Conservation (phyloP, 2,113 vertebrate species). For the Amazona vittata region DNA sequence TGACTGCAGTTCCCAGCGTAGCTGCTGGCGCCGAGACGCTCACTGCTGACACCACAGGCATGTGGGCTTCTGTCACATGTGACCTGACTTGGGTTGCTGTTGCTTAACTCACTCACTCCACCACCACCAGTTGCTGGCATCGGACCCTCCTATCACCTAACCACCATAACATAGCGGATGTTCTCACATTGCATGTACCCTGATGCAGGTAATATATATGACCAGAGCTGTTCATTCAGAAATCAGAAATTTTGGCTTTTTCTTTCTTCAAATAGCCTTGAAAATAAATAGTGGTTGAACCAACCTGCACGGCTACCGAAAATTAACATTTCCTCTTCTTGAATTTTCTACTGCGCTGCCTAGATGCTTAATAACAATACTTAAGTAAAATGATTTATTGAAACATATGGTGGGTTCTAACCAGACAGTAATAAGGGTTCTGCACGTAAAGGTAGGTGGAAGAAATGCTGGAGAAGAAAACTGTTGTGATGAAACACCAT, state of each 20-base stretch:
- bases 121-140: not conserved
- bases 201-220: not conserved
- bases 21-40: not conserved
- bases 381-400: too few species aligned
- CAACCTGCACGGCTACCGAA: not conserved
- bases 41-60: not conserved
- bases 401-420: too few species aligned
- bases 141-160: too few species aligned
- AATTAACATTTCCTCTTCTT: not conserved
- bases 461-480: too few species aligned
- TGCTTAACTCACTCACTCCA: not conserved
- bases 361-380: not conserved
- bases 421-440: too few species aligned
- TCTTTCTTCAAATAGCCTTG: too few species aligned
- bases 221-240: not conserved
- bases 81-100: not conserved
- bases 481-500: too few species aligned
- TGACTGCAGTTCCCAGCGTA: not conserved
- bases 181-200: not conserved
- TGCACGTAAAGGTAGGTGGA: too few species aligned
- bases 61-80: not conserved
- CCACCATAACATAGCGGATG: not conserved
- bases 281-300: not conserved
- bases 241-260: not conserved
- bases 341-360: not conserved